A percentile compares a stretch with the other conserved stretches of the same genome.
Conservation (phyloP, 2,888 invertebrate genomes). For the Subacronicta megacephala region DNA sequence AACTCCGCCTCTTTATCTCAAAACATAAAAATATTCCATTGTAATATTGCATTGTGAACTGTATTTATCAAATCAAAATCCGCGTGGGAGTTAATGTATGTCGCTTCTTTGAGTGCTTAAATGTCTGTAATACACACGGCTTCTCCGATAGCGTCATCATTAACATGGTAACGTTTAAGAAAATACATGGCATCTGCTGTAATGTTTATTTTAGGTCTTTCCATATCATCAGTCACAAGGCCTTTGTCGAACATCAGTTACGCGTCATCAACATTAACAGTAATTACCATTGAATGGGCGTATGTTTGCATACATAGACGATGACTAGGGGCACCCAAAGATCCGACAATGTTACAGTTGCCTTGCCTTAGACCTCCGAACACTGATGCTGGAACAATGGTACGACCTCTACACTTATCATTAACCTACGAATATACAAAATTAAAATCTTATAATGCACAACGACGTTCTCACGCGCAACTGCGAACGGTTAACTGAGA, state of each 20-base stretch:
- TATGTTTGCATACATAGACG: slow-evolving; percentile 53
- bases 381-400: slow-evolving; percentile 72
- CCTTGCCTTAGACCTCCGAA: slow-evolving; percentile 80
- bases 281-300: slow-evolving; percentile 75
- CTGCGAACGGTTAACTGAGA: slow-evolving; percentile 66
- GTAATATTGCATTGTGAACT: slow-evolving; percentile 62
- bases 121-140: slow-evolving; percentile 52
- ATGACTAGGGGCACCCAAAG: slow-evolving; percentile 54
- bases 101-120: slow-evolving; percentile 57
- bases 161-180: slow-evolving; percentile 46
- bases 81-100: slow-evolving; percentile 55
- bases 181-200: slow-evolving; percentile 51
- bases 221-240: slow-evolving; percentile 69
- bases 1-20: slow-evolving; percentile 63
- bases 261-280: slow-evolving; percentile 70
- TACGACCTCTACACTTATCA: slow-evolving; percentile 79
- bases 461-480: slow-evolving; percentile 78
- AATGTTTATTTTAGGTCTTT: slow-evolving; percentile 56
- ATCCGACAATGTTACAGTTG: slow-evolving; percentile 76
- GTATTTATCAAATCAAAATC: slow-evolving; percentile 66
- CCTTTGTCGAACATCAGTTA: slow-evolving; percentile 67
- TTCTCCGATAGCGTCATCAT: slow-evolving; percentile 43
- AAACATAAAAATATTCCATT: slow-evolving; percentile 72
- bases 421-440: slow-evolving; percentile 76
- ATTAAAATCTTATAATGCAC: slow-evolving; percentile 76